These are phyloP conservation scores for Calonectris borealis DNA, from an alignment of 2,113 vertebrate genomes.

Conservation along the genomic window DNA sequence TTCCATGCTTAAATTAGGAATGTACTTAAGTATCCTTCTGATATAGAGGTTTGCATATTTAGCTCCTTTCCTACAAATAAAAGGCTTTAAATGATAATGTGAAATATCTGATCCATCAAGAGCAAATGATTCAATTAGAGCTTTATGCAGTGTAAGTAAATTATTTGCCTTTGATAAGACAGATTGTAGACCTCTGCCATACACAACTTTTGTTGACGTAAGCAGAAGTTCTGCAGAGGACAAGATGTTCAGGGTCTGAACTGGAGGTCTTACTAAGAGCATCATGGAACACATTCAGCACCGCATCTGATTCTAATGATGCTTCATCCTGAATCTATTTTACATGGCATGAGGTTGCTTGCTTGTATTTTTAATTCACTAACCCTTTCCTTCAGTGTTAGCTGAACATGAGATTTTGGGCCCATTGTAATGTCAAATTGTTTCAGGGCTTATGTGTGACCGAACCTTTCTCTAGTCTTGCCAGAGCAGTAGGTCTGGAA, in stretches of 20 bases:
- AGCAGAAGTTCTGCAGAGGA: neutral
- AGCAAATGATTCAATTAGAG: neutral
- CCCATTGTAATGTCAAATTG: neutral
- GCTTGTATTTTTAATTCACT: neutral
- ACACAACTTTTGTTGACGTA: neutral
- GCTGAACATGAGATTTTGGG: neutral
- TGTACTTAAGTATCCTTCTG: neutral
- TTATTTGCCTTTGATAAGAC: neutral
- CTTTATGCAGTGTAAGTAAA: conserved; percentile 15
- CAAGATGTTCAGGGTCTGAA: neutral
- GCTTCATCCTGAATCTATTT: neutral
- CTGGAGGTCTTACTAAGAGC: neutral
- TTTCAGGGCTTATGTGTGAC: neutral
- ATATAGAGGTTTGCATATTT: neutral
- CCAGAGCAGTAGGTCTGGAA: neutral
- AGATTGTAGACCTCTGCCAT: neutral
- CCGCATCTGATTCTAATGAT: neutral
- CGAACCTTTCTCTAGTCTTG: neutral
- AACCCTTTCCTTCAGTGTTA: neutral
- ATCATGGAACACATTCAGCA: neutral
- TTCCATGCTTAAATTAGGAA: neutral
- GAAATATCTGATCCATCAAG: neutral
- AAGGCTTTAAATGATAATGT: neutral
- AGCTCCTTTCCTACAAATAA: neutral
- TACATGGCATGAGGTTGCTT: neutral